phyloP scores from a whole-genome alignment of 2,797 vertebrate species.

The Aphelocoma californica region DNA sequence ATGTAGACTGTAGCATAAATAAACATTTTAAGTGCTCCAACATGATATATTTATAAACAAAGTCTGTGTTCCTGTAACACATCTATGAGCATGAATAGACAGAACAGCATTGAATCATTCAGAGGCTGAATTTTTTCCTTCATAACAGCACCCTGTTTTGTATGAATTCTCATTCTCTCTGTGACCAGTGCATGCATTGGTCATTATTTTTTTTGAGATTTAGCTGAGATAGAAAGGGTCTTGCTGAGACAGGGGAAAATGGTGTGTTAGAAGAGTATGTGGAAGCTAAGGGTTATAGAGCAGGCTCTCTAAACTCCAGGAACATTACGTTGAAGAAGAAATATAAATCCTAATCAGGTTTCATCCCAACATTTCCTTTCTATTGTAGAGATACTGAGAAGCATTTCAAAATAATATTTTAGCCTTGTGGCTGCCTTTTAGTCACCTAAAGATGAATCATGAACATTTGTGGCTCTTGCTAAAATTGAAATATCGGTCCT shows the following conservation, averaged over 20 bases:
- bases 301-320: background rate
- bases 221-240: background rate
- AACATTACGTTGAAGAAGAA: background rate
- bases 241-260: background rate
- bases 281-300: background rate
- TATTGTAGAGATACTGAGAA: background rate
- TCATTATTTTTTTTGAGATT: background rate
- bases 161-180: background rate
- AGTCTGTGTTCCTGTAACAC: background rate
- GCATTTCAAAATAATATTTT: background rate
- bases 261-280: background rate
- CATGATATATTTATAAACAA: background rate
- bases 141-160: background rate
- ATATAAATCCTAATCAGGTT: background rate
- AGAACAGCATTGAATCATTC: background rate
- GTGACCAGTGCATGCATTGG: background rate
- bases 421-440: background rate
- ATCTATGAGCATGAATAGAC: background rate
- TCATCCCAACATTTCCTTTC: background rate
- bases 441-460: background rate
- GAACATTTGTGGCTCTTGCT: background rate
- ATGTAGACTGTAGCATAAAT: background rate
- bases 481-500: background rate
- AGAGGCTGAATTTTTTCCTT: background rate
- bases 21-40: background rate